These are phyloP conservation scores for Suncus etruscus DNA, from an alignment of 2,113 vertebrate genomes.

Conservation along the genomic window DNA sequence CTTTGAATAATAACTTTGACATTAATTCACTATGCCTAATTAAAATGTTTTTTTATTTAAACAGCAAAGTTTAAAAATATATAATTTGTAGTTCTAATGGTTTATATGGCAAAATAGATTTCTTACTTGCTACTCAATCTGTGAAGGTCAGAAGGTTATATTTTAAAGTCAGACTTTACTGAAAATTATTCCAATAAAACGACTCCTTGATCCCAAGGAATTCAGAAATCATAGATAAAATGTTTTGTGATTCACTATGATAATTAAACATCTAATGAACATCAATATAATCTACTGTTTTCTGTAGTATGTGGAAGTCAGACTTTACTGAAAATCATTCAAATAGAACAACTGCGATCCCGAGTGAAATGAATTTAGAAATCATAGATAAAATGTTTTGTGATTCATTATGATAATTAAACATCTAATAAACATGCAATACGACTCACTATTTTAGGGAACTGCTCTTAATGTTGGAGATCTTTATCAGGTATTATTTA, in stretches of 20 bases:
- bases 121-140: constrained; percentile 28
- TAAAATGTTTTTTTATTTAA: neutral
- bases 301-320: constrained; percentile 24
- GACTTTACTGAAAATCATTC: constrained; percentile 73
- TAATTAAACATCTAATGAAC: constrained; percentile 79
- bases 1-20: neutral
- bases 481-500: neutral
- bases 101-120: constrained; percentile 67
- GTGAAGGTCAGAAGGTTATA: constrained; percentile 63
- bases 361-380: constrained; percentile 73
- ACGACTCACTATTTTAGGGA: neutral
- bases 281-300: constrained; percentile 30
- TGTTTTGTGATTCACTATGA: constrained; percentile 60
- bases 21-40: neutral
- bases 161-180: constrained; percentile 67
- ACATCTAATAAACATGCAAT: constrained; percentile 60
- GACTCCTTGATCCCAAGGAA: constrained; percentile 58
- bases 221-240: constrained; percentile 66
- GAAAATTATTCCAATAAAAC: constrained; percentile 73
- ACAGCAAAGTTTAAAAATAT: no score
- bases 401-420: constrained; percentile 74
- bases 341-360: constrained; percentile 50
- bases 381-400: constrained; percentile 66
- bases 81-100: constrained; percentile 64
- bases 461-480: constrained; percentile 4